Conservation (phyloP, 92 coral and sea anemone genomes). For the Micromussa lordhowensis region DNA sequence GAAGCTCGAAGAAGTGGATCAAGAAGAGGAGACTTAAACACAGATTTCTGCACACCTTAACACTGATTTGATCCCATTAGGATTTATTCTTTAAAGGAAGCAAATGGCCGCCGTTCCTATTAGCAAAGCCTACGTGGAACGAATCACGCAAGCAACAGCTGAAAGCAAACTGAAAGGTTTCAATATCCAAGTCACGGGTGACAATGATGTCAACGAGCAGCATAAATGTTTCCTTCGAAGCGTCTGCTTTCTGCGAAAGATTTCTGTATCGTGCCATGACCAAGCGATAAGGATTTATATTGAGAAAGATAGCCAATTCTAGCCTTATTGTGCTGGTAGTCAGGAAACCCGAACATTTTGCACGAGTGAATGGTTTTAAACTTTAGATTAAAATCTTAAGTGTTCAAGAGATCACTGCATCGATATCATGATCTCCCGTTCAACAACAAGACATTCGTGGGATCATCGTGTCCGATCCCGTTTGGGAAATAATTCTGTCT, state of each 20-base stretch:
- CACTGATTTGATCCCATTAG: neutral
- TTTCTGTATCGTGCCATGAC: constrained; percentile 15
- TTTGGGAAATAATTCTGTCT: too few relatives aligned
- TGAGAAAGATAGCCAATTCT: neutral
- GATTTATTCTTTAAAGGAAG: neutral
- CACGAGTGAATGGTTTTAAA: too few relatives aligned
- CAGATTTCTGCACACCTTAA: neutral
- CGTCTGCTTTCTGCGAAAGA: constrained; percentile 14
- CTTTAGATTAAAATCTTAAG: too few relatives aligned
- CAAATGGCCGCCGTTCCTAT: constrained; percentile 33
- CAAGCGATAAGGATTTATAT: constrained; percentile 6
- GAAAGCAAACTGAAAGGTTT: neutral
- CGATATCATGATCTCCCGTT: too few relatives aligned
- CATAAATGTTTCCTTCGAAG: neutral
- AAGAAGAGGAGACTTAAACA: neutral
- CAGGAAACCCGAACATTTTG: too few relatives aligned
- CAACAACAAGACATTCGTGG: too few relatives aligned
- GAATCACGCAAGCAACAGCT: neutral
- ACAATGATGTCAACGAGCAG: neutral
- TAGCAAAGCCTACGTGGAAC: constrained; percentile 21
- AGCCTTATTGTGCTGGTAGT: neutral
- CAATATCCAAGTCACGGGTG: neutral
- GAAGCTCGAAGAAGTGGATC: neutral
- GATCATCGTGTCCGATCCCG: too few relatives aligned
- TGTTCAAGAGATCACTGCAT: too few relatives aligned